Evolutionary conservation across 2,888 invertebrate species (phyloP).

Genomic region (Sussaba pulchella): DNA sequence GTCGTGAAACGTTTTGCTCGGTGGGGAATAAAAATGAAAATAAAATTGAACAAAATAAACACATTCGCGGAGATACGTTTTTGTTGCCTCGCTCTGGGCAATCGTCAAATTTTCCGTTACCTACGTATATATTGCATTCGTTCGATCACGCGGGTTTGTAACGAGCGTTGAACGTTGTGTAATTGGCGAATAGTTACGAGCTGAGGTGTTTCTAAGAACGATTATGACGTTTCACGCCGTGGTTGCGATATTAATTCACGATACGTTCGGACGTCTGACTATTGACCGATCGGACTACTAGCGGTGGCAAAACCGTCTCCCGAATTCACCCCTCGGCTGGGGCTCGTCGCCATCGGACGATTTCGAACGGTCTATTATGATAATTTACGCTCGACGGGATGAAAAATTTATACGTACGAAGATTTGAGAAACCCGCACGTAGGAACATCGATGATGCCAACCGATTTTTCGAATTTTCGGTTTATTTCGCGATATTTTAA

Average conservation of each 20-base stretch:
- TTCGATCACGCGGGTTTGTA: too few species aligned
- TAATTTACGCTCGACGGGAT: slow-evolving; percentile 4
- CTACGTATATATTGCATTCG: too few species aligned
- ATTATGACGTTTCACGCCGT: neutral
- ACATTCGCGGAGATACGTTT: too few species aligned
- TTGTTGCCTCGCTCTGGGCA: too few species aligned
- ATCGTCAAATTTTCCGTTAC: too few species aligned
- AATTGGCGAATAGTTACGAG: too few species aligned
- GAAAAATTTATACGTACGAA: slow-evolving; percentile 14
- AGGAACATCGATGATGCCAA: slow-evolving; percentile 25
- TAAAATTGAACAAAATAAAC: too few species aligned
- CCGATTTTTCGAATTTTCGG: slow-evolving; percentile 1
- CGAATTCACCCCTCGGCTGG: slow-evolving; percentile 24
- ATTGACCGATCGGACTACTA: slow-evolving; percentile 58
- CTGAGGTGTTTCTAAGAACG: too few species aligned
- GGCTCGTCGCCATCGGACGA: neutral
- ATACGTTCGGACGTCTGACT: slow-evolving; percentile 58
- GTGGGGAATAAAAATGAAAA: neutral
- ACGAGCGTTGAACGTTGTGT: too few species aligned
- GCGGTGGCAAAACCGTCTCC: slow-evolving; percentile 4
- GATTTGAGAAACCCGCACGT: slow-evolving; percentile 28
- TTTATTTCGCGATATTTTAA: neutral
- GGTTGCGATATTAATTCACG: slow-evolving; percentile 24
- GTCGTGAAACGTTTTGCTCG: neutral
- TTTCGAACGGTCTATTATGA: slow-evolving; percentile 1